These are phyloP conservation scores for Alectoris magna DNA, from an alignment of 2,797 vertebrate genomes.

Conservation along the genomic window DNA sequence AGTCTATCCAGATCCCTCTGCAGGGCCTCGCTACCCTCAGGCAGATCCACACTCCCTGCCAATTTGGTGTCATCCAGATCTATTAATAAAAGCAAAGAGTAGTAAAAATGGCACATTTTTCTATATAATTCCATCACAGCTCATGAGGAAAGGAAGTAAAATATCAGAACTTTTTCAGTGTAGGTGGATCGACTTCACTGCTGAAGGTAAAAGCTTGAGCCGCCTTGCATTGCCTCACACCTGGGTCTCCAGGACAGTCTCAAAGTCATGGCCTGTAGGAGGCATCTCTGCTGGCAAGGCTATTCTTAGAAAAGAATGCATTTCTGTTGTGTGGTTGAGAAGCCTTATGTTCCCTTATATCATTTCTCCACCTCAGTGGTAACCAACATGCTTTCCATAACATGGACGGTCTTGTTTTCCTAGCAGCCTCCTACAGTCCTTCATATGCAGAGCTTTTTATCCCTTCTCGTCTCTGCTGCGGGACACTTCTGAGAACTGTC, in stretches of 20 bases:
- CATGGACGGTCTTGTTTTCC: not conserved
- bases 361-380: accelerated
- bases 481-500: not conserved
- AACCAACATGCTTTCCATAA: not conserved
- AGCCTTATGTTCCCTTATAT: not conserved
- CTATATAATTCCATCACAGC: not conserved
- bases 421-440: not conserved
- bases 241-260: not conserved
- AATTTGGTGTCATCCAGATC: no score
- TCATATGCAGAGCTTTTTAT: not conserved
- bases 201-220: not conserved
- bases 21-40: no score
- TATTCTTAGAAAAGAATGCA: accelerated
- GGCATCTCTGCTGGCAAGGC: not conserved
- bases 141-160: not conserved
- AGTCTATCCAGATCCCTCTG: no score
- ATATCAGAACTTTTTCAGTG: not conserved
- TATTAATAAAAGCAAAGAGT: not conserved
- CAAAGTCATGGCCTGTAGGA: not conserved
- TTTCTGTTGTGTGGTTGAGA: not conserved
- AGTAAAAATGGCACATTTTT: not conserved
- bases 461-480: no score
- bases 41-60: no score
- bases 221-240: not conserved
- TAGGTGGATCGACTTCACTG: not conserved